Conservation (phyloP, 1,140 invertebrate genomes). For the Drosophila quadrilineata region DNA sequence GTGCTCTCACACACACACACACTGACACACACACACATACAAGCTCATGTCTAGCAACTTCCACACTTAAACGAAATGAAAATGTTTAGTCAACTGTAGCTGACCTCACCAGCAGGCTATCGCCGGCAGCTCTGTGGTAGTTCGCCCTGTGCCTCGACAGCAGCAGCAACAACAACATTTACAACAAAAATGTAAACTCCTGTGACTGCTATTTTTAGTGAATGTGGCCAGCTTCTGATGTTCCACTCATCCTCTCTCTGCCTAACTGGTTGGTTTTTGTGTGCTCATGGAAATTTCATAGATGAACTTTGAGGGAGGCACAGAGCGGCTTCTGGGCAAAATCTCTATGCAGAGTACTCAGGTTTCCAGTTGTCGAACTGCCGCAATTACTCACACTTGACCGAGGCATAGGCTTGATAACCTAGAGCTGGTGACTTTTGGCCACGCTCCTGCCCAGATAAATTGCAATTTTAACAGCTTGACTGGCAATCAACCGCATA, state of each 20-base stretch:
- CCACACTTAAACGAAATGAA: slow-evolving; percentile 55
- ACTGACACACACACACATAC: not conserved
- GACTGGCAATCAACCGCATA: slow-evolving; percentile 19
- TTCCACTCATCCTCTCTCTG: no score
- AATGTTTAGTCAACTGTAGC: slow-evolving; percentile 77
- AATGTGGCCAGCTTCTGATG: no score
- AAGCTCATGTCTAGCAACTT: slow-evolving; percentile 2
- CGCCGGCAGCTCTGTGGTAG: slow-evolving; percentile 1
- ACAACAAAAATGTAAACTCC: slow-evolving; percentile 19
- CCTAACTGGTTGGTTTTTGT: no score
- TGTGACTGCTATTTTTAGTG: slow-evolving; percentile 61
- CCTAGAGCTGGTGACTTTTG: slow-evolving; percentile 13
- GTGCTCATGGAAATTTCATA: slow-evolving; percentile 36
- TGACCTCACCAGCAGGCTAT: slow-evolving; percentile 48
- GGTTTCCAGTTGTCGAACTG: slow-evolving; percentile 57
- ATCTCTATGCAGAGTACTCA: not conserved
- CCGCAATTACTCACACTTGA: slow-evolving; percentile 75
- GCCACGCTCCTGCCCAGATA: not conserved
- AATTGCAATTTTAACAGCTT: slow-evolving; percentile 27
- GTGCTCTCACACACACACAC: slow-evolving; percentile 5
- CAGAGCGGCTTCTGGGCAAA: no score
- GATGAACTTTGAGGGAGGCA: not conserved
- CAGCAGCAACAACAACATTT: slow-evolving; percentile 23
- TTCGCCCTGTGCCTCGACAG: slow-evolving; percentile 7
- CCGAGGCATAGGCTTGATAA: slow-evolving; percentile 28